phyloP scores from a whole-genome alignment of 2,113 vertebrate species.

The Paramormyrops kingsleyae region DNA sequence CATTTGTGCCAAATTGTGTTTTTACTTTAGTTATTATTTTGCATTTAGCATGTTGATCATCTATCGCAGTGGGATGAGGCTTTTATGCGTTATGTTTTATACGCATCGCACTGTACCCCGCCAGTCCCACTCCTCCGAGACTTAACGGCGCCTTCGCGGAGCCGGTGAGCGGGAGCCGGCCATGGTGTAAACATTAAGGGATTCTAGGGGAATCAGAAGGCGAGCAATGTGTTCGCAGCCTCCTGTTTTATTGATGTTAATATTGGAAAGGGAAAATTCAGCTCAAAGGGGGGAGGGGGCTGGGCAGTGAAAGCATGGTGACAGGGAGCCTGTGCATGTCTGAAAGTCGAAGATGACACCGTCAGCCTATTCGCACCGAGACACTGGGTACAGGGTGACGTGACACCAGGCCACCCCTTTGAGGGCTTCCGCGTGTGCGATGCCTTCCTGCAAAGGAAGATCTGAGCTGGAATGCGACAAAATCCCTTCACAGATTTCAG shows the following conservation, averaged over 20 bases:
- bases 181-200: background rate
- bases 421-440: background rate
- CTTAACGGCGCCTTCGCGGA: background rate
- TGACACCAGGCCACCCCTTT: background rate
- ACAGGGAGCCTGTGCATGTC: background rate
- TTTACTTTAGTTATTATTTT: background rate
- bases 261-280: background rate
- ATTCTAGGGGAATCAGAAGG: background rate
- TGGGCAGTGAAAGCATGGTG: background rate
- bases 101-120: background rate
- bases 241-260: constrained; percentile 8
- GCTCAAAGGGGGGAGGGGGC: background rate
- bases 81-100: background rate
- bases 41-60: background rate
- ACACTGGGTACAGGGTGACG: background rate
- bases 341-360: background rate
- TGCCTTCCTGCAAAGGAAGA: background rate
- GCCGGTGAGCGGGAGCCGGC: background rate
- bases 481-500: background rate
- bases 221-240: background rate
- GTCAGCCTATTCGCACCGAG: background rate
- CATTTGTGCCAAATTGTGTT: constrained; percentile 19
- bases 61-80: background rate
- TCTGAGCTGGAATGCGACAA: background rate
- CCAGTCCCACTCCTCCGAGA: background rate